Conservation (phyloP, 1,140 invertebrate genomes). For the Bombus confusus region DNA sequence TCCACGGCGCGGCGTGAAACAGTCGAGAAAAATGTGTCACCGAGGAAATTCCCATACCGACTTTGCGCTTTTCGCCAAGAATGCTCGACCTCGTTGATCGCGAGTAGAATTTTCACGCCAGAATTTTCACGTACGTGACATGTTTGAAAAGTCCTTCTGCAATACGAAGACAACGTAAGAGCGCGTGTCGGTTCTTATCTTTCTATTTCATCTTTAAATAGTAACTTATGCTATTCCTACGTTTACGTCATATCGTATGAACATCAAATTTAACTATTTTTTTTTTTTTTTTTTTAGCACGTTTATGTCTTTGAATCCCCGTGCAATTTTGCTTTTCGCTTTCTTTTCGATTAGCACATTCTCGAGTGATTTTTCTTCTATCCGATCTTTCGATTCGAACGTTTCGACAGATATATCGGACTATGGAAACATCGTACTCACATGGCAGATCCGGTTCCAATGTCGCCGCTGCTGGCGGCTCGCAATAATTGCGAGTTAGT, state of each 20-base stretch:
- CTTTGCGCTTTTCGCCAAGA: background rate
- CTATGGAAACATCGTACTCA: slow-evolving; percentile 25
- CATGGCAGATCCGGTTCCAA: slow-evolving; percentile 61
- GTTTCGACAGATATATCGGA: background rate
- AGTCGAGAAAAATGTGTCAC: slow-evolving; percentile 29
- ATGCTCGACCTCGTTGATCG: background rate
- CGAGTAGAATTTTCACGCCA: background rate
- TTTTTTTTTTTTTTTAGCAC: background rate
- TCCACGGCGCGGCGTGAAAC: background rate
- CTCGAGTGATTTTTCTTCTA: background rate
- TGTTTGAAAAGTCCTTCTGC: background rate
- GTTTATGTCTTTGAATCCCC: background rate
- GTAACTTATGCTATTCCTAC: background rate
- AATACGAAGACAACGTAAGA: background rate
- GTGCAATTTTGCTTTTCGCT: background rate
- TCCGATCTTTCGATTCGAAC: background rate
- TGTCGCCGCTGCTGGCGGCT: slow-evolving; percentile 71
- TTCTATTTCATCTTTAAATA: background rate
- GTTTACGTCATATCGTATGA: background rate
- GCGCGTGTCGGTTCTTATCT: background rate
- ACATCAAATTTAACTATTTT: background rate
- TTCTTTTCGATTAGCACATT: no score
- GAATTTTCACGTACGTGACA: background rate
- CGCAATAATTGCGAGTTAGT: slow-evolving; percentile 58
- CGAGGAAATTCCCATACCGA: background rate